Evolutionary conservation across 37 sponge, comb jelly and placozoan genomes (phyloP).

Genomic region (Diacarnus erythraeanus): DNA sequence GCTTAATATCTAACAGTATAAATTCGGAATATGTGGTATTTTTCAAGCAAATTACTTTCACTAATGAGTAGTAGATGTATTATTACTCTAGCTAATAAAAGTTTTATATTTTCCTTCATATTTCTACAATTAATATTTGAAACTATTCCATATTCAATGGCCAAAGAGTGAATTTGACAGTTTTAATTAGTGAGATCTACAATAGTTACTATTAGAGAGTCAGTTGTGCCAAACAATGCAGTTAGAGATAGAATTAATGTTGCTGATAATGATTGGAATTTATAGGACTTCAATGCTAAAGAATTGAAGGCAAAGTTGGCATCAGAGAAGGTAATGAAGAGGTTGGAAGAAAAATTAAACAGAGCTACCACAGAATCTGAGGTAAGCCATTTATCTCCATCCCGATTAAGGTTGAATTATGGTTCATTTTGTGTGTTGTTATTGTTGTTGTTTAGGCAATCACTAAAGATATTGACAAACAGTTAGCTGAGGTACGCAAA

Average conservation of each 20-base stretch:
- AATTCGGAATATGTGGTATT: no score
- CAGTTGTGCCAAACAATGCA: no score
- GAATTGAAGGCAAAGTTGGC: conserved; percentile 30
- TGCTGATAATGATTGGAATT: not conserved
- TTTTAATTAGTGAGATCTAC: no score
- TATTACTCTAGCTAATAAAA: no score
- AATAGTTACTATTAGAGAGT: no score
- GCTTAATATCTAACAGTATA: no score
- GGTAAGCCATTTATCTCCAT: not conserved
- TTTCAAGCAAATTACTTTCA: no score
- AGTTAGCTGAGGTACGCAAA: conserved; percentile 21
- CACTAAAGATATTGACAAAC: conserved; percentile 40
- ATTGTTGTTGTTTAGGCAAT: conserved; percentile 25
- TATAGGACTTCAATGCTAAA: conserved; percentile 15
- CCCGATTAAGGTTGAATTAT: not conserved
- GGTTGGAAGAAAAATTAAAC: conserved; percentile 24
- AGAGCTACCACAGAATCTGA: conserved; percentile 33
- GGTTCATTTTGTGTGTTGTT: not conserved
- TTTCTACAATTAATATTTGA: no score
- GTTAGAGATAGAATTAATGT: not conserved
- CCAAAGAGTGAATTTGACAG: no score
- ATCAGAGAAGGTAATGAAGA: conserved; percentile 27
- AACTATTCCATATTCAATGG: no score
- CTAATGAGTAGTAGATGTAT: no score
- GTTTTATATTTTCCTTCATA: no score